Evolutionary conservation across 2,888 invertebrate genomes (phyloP).

Genomic region (Hoplodrina ambigua): DNA sequence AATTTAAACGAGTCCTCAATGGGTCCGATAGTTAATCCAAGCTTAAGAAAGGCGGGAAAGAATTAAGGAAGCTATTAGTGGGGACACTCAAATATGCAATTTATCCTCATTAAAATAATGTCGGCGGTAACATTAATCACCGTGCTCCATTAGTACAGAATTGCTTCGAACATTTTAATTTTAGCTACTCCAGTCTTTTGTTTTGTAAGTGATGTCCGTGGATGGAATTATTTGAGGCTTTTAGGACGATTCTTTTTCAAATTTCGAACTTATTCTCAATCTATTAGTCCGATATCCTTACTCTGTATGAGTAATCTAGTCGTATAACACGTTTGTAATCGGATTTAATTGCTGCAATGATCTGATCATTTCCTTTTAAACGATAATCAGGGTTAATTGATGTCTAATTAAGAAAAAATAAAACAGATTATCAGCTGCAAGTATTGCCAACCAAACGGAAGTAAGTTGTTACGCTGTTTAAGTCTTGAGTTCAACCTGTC

Average conservation of each 20-base stretch:
- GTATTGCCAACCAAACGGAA: conserved; percentile 32
- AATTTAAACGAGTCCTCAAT: conserved; percentile 44
- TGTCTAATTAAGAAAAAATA: conserved; percentile 2
- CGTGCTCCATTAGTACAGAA: conserved; percentile 83
- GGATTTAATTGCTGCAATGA: not conserved
- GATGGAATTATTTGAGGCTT: conserved; percentile 29
- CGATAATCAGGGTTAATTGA: conserved; percentile 39
- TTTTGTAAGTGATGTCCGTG: conserved; percentile 38
- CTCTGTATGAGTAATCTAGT: not conserved
- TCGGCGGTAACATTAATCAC: conserved; percentile 84
- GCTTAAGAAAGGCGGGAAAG: conserved; percentile 75
- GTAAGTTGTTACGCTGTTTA: conserved; percentile 30
- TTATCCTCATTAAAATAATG: conserved; percentile 88
- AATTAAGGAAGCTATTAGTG: conserved; percentile 81
- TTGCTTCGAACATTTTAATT: conserved; percentile 80
- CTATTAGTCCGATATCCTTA: no score
- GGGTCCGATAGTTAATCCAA: conserved; percentile 70
- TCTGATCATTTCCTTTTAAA: conserved; percentile 13
- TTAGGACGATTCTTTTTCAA: conserved; percentile 1
- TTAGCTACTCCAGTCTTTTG: conserved; percentile 60
- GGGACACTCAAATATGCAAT: conserved; percentile 84
- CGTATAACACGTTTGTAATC: not conserved
- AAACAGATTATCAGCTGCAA: conserved; percentile 21
- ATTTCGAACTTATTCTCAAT: not conserved
- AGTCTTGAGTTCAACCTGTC: conserved; percentile 13